Base-by-base conservation (phyloP, 2,113 vertebrate genomes). In the Perca fluviatilis region DNA sequence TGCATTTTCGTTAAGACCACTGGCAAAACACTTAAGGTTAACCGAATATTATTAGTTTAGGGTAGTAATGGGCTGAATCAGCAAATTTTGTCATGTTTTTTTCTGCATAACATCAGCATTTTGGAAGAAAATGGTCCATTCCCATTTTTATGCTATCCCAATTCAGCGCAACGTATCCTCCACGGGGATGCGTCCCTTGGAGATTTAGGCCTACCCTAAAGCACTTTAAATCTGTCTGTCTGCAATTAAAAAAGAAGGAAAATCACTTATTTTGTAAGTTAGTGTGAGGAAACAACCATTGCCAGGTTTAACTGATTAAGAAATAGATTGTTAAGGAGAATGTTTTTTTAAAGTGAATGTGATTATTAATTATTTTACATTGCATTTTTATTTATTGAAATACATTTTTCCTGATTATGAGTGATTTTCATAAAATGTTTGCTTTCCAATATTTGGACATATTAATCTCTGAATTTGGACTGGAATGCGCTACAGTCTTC, bases 31-130 rank as follows among this genome's bases (percentile, higher is more conserved):
- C 74, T 74, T 84, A 79, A 40, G 66, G 83, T 82, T 86, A 82
- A 87, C 73, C 81, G 90, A 93, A 94, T 95, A 92, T 88, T 88
- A 93, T 92, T 88, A 90, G 89, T 89, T 65, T 76, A 86, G 84
- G 86, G 73, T 91, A 86, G 86, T 93, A 75, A 83, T 57, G 23
- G 23, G 79, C 91, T 91, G 90, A 93, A 81, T 94, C 87, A 84
- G 92, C 94, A 88, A 49, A 73, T 91, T 88, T 84, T 27, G 10
- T 36, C 33, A 36, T 74, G 36, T 87, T 88, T 79, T 71, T 70
- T 89, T 87, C 82, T 80, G 80, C 71, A 78, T 82, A 84, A 88
- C 78, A 82, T 88, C 86, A 84, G 84, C 91, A 85, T 77, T 88
- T 86, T 77, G 56, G 15, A 74, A 71, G 43, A 71, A 67, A 40